These are phyloP conservation scores for Clupea harengus DNA, from an alignment of 2,113 vertebrate genomes.

Conservation along the genomic window DNA sequence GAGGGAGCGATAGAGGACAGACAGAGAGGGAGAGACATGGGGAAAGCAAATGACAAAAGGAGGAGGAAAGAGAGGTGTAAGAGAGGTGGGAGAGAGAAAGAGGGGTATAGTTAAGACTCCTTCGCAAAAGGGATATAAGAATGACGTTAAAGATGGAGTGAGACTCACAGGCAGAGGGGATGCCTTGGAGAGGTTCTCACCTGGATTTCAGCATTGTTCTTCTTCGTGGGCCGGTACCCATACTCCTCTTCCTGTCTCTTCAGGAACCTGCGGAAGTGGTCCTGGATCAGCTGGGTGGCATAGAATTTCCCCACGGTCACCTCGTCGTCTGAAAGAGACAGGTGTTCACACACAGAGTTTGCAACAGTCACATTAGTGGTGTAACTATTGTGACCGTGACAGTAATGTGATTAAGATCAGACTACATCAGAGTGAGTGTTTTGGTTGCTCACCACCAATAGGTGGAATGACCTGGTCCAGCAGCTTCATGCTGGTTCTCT, in stretches of 20 bases:
- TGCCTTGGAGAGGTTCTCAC: slow-evolving; percentile 55
- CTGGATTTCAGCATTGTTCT: slow-evolving; percentile 84
- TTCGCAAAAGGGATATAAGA: not conserved
- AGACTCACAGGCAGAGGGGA: not conserved
- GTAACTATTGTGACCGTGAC: not conserved
- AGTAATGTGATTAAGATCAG: not conserved
- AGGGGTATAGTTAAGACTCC: too few species aligned
- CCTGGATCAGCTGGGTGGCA: slow-evolving; percentile 92
- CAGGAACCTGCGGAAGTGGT: slow-evolving; percentile 91
- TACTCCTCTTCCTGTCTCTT: slow-evolving; percentile 94
- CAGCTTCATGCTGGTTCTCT: slow-evolving; percentile 93
- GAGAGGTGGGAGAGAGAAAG: too few species aligned
- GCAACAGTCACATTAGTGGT: not conserved
- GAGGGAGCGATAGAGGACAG: not conserved
- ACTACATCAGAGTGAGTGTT: not conserved
- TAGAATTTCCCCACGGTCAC: slow-evolving; percentile 82
- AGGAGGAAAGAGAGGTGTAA: too few species aligned
- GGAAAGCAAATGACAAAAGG: too few species aligned
- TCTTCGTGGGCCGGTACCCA: slow-evolving; percentile 80
- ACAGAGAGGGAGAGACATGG: not conserved
- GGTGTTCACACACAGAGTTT: not conserved
- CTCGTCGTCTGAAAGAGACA: slow-evolving; percentile 62
- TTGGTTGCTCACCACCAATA: slow-evolving; percentile 77
- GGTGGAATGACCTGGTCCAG: slow-evolving; percentile 94
- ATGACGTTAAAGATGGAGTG: not conserved